Evolutionary conservation across 2,113 vertebrate species (phyloP).

Genomic region (Mustela lutreola): DNA sequence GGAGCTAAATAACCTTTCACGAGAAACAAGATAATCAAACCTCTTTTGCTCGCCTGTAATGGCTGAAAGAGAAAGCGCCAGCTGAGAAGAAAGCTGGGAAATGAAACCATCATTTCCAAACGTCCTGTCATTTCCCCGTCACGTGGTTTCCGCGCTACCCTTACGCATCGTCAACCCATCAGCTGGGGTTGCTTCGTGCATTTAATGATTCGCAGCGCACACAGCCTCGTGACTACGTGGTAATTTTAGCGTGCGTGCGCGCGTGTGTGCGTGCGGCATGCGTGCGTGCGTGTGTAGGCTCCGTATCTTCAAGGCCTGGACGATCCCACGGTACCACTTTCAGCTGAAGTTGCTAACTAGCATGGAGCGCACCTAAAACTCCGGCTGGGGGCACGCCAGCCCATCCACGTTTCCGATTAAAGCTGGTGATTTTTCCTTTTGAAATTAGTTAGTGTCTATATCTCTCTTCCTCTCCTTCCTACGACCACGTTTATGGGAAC

Average conservation of each 20-base stretch:
- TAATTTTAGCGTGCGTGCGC: constrained; percentile 54
- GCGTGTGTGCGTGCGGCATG: not conserved
- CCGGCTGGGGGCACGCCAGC: constrained; percentile 39
- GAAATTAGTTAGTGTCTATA: constrained; percentile 76
- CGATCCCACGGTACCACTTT: constrained; percentile 62
- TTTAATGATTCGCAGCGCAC: constrained; percentile 65
- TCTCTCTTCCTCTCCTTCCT: constrained; percentile 62
- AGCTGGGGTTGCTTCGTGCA: constrained; percentile 63
- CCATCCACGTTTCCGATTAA: constrained; percentile 48
- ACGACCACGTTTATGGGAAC: not conserved
- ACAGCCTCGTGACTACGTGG: not conserved
- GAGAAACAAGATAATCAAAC: constrained; percentile 84
- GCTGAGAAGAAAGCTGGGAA: constrained; percentile 76
- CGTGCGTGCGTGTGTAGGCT: not conserved
- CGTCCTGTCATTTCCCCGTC: constrained; percentile 68
- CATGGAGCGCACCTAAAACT: constrained; percentile 39
- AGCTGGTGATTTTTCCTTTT: constrained; percentile 68
- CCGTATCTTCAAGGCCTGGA: constrained; percentile 68
- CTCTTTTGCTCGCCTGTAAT: constrained; percentile 74
- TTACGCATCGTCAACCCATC: constrained; percentile 51
- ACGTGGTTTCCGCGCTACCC: constrained; percentile 30
- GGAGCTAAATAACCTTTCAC: constrained; percentile 77
- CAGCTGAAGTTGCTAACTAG: constrained; percentile 70
- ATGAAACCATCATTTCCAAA: constrained; percentile 76
- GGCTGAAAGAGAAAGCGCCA: constrained; percentile 70